Base-by-base conservation (phyloP, 2,113 vertebrate species). In the Heterotilapia buettikoferi region DNA sequence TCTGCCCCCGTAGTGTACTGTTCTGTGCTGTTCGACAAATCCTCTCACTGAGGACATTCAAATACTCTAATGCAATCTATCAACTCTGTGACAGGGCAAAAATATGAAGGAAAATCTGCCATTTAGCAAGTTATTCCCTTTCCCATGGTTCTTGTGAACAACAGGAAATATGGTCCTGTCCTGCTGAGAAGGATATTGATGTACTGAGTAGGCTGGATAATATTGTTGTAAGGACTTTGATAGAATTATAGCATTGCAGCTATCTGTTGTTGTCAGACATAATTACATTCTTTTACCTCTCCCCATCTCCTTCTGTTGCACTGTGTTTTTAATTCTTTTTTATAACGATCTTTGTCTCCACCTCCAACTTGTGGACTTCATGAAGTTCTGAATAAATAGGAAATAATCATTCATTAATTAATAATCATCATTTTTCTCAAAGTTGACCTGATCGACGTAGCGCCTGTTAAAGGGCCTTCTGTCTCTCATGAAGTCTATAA, bases 251-350 rank as follows among this genome's bases (percentile, higher is more conserved):
- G 24, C 84, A 40, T 88, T 24, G 3, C 78, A 71, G 80, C 85
- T 11, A 83, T 90, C 89, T 84, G 90, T 80, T 86, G 82, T 82
- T 90, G 88, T 90, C 86, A 83, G 79, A 85, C 61, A 24, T 87
- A 80, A 89, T 90, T 82, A 86, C 78, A 88, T 90, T 83, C 66
- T 50, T 82, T 82, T 12, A 83, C 53, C 78, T 81, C 66, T 36
- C 7, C 71, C 31, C 3, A 5, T 71, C 52, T 86, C 45, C 43
- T 53, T 73, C 59, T 86, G 10, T 57, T 84, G 29, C 38, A 7
- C 24, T 57, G 14, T 38, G 59, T 57, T 63, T 71, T 31, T 19
- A 53, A 54, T 50, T 59, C 21, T 40, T 14, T 29, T 47, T 80
- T 66, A 16, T 50, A 52, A 26, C 8, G 16, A 3, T 86, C 56